Base-by-base conservation (phyloP, 1,140 invertebrate genomes). In the Tyrophagus putrescentiae region DNA sequence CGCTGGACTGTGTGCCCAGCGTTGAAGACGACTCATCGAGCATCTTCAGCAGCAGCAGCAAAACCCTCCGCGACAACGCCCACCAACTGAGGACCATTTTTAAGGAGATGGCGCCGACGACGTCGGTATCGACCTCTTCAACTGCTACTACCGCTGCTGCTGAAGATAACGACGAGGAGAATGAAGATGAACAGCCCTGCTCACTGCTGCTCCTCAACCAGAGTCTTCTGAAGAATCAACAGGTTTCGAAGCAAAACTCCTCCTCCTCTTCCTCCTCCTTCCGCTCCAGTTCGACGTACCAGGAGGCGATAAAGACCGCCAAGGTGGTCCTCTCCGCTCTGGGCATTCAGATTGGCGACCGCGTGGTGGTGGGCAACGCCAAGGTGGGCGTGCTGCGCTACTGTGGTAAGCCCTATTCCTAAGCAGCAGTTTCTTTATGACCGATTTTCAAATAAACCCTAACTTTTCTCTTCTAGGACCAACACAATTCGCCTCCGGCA, bases 331-430 rank as follows among this genome's bases (percentile, higher is more conserved):
- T 78, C 1, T 71, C 72, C 62, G 70, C 76, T 0, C 67, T 78
- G 56, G 76, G 75, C 23, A 63, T 78, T 3, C 69, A 70, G 60
- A 57, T 77, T 9, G 76, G 76, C 4, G 73, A 75, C 61, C 72
- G 71, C 56, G 71, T 76, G n/a, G 54, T 74, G 4, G 71, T 76
- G 23, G 88, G 88, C 67, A 92, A 92, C 39, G 84, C 81, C n/a
- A 84, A 83, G 61, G 84, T 84, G 18, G 90, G 89, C 57, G 81
- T 87, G 9, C 82, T 95, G 52, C 83, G 85, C 1, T 94, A 84
- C 71, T 77, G 70, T 28, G 56, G 56, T 39, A 41, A 29, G 56
- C 29, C 3, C 13, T 1, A 53, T 13, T 25, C 5, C 31, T 5
- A 6, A 57, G 36, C 13, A 11, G 21, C 4, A 36, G 21, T 41